These are phyloP conservation scores for Falco punctatus DNA, from an alignment of 2,113 vertebrate species.

Conservation along the genomic window DNA sequence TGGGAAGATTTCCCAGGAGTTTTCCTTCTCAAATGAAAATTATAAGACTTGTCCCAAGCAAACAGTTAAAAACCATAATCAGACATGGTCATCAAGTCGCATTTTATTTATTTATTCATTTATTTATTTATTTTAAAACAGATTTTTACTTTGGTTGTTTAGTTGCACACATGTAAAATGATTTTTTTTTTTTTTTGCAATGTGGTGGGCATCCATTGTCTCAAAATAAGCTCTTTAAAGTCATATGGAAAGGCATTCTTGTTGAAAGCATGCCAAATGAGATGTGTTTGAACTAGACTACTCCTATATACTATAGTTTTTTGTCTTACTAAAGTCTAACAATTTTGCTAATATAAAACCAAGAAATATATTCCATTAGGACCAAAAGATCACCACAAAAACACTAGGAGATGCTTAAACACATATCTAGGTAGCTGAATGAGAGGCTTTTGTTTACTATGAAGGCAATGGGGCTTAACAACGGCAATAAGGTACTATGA, in stretches of 20 bases:
- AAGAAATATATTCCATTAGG: neutral
- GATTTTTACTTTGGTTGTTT: neutral
- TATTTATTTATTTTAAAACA: neutral
- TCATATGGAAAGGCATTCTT: neutral
- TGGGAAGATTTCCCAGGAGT: neutral
- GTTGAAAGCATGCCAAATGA: neutral
- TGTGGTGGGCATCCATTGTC: neutral
- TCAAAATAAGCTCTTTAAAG: neutral
- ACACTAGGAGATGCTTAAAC: neutral
- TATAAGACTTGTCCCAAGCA: neutral
- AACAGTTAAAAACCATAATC: neutral
- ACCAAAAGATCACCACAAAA: neutral
- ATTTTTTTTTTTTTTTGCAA: neutral
- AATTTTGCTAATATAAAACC: neutral
- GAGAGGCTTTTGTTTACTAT: neutral
- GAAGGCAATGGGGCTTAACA: neutral
- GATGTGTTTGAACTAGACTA: neutral
- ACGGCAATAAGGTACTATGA: neutral
- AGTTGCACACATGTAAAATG: neutral
- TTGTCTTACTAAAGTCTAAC: neutral
- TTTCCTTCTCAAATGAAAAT: neutral
- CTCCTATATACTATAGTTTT: neutral
- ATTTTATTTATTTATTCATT: neutral
- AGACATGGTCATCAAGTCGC: too few relatives aligned
- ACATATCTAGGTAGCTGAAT: neutral